Evolutionary conservation across 2,797 vertebrate genomes (phyloP), one percentile per base, ranked within the genome.

Genomic region (Mergus octosetaceus): DNA sequence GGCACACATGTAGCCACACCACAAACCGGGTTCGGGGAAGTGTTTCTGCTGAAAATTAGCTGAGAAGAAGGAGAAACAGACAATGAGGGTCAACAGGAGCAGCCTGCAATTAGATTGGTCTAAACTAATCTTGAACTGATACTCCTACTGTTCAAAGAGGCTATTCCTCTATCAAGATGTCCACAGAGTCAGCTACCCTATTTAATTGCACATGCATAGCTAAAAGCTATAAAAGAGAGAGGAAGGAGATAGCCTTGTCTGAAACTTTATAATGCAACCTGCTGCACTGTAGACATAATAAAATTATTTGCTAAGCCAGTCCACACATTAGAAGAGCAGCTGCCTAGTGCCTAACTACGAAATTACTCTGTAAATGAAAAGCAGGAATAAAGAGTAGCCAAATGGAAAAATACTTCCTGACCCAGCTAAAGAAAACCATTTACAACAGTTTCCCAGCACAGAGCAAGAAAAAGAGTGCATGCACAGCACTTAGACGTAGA

Each of bases 251-350:
- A 71, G 87, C 74, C 34, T 93, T 65, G 74, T 82, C 86, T 89
- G 93, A 96, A 97, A 94, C 95, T 96, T 96, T 94, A 90, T 95
- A 95, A 96, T 94, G 80, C 80, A 95, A 96, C 95, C 93, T 94
- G 88, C 88, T 94, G 85, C 84, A 62, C 71, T 96, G 78, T 51
- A 94, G 95, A 90, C 95, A 89, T 95, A 96, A 96, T 96, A 96
- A 77, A 96, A 95, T 96, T 96, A 97, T 91, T 95, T 89, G 60
- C 88, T 94, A 89, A 89, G 86, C 83, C 94, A 94, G 95, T 95
- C 94, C 91, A 89, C 94, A 96, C 93, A 96, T 96, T 96, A 95
- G 68, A 96, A 96, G 86, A 95, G 83, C 96, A 96, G 94, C 95
- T 96, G 95, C 87, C 85, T 92, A 87, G 84, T 92, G 94, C 89